A percentile compares a stretch with the other conserved stretches of the same genome.
These are phyloP conservation scores for Xenops minutus DNA, from an alignment of 2,797 vertebrate species.

Conservation along the genomic window DNA sequence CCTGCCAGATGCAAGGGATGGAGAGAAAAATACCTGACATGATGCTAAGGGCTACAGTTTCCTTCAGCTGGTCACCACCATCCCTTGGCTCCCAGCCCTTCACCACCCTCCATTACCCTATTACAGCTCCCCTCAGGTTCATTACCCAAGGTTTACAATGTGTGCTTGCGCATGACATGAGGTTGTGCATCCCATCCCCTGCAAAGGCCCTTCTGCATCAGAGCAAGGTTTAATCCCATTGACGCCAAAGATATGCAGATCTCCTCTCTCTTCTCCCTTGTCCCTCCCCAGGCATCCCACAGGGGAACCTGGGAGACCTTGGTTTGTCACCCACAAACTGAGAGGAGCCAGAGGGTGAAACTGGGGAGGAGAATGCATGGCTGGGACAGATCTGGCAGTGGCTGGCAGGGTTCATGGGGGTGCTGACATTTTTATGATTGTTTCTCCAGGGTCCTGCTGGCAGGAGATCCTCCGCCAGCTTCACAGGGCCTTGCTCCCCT, in stretches of 20 bases:
- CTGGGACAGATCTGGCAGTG: accelerated
- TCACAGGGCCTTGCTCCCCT: background rate
- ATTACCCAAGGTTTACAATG: accelerated
- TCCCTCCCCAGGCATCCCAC: background rate
- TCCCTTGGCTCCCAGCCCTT: background rate
- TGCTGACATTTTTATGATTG: background rate
- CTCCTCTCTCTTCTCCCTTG: background rate
- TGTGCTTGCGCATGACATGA: accelerated
- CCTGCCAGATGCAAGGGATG: background rate
- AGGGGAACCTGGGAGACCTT: accelerated
- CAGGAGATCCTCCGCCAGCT: background rate
- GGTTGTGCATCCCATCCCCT: background rate
- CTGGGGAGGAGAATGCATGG: accelerated
- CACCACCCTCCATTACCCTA: background rate
- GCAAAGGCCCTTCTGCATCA: background rate
- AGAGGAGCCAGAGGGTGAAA: background rate
- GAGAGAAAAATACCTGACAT: background rate
- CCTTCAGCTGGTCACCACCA: accelerated
- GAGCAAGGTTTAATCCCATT: background rate
- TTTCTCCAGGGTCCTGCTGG: background rate
- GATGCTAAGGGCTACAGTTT: background rate
- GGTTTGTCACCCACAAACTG: background rate
- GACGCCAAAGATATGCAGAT: background rate
- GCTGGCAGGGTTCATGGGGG: background rate
- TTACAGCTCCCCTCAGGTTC: background rate